These are phyloP conservation scores for Spodoptera litura DNA, from an alignment of 1,140 invertebrate species.

Conservation along the genomic window DNA sequence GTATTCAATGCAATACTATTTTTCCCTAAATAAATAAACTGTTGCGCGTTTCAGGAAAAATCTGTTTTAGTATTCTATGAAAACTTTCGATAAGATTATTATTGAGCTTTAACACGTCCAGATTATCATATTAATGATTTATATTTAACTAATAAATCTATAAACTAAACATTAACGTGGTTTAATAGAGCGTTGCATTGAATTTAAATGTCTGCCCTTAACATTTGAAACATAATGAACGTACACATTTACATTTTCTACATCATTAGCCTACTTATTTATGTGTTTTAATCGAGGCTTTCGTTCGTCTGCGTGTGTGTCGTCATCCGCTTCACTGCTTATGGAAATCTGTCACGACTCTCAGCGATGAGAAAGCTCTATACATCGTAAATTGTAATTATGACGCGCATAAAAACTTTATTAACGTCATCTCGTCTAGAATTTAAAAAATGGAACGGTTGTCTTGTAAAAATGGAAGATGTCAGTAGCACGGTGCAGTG, in stretches of 20 bases:
- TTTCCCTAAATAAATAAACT: conserved; percentile 13
- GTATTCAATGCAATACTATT: conserved; percentile 7
- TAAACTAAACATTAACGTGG: conserved; percentile 10
- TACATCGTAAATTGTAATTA: conserved; percentile 2
- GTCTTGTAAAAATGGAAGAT: background rate
- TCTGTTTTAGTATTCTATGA: conserved; percentile 13
- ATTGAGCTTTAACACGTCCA: conserved; percentile 11
- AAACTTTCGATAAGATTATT: conserved; percentile 17
- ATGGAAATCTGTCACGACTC: conserved; percentile 50
- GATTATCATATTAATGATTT: conserved; percentile 11
- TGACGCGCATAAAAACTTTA: conserved; percentile 10
- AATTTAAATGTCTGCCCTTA: conserved; percentile 34
- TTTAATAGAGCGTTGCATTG: conserved; percentile 20
- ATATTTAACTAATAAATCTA: conserved; percentile 4
- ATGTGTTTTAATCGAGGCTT: conserved; percentile 32
- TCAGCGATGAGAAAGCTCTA: conserved; percentile 42
- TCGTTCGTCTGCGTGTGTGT: conserved; percentile 30
- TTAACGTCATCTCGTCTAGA: conserved; percentile 25
- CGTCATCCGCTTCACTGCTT: conserved; percentile 26
- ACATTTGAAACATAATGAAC: conserved; percentile 28
- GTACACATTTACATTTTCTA: conserved; percentile 35
- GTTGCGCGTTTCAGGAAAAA: conserved; percentile 5
- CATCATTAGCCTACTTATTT: conserved; percentile 44
- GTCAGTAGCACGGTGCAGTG: background rate
- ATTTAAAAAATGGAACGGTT: background rate